Percentiles rank a stretch among this genome's conserved stretches.
These are phyloP conservation scores for Mormyrus hasselquistii DNA, from an alignment of 2,797 vertebrate genomes.

Conservation along the genomic window DNA sequence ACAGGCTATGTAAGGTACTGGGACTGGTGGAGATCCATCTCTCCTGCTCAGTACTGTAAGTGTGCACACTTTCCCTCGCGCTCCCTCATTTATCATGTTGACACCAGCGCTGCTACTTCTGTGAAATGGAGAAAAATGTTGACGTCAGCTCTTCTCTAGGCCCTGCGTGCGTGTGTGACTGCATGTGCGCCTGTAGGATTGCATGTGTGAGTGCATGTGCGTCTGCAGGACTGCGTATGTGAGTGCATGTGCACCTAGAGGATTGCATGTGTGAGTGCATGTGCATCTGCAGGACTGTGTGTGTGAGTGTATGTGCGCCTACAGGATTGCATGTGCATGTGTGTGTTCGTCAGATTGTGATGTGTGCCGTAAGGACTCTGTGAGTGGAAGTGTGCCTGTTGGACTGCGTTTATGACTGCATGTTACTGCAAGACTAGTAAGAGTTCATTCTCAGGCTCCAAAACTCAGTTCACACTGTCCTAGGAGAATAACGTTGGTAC, in stretches of 20 bases:
- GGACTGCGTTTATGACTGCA: neutral
- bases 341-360: neutral
- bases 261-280: constrained; percentile 19
- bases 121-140: constrained; percentile 70
- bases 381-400: neutral
- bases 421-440: neutral
- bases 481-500: neutral
- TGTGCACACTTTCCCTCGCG: constrained; percentile 53
- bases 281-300: constrained; percentile 31
- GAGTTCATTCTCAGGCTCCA: neutral
- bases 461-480: neutral
- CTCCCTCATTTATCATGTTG: constrained; percentile 69
- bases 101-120: constrained; percentile 65
- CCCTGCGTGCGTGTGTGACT: constrained; percentile 37
- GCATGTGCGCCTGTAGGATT: constrained; percentile 44
- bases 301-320: constrained; percentile 20
- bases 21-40: constrained; percentile 35
- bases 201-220: constrained; percentile 16
- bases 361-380: constrained; percentile 27
- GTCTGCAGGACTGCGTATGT: constrained; percentile 29
- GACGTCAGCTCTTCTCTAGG: constrained; percentile 65
- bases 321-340: constrained; percentile 24
- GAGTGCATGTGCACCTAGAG: constrained; percentile 29
- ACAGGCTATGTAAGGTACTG: constrained; percentile 38
- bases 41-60: constrained; percentile 33